Conservation (phyloP, 37 sponge, comb jelly and placozoan species). For the Diacarnus erythraeanus region DNA sequence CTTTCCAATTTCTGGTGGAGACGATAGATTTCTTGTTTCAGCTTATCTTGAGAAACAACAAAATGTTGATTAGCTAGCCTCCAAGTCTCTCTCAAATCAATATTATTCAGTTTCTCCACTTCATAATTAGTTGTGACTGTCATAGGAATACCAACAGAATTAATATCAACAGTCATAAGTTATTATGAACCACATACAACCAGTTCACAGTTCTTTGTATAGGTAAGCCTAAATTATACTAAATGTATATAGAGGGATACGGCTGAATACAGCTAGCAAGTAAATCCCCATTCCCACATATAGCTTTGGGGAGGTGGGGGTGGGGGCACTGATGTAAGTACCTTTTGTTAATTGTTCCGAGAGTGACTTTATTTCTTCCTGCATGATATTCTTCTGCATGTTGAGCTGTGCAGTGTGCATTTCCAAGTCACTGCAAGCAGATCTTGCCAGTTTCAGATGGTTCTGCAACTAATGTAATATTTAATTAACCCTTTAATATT, state of each 20-base stretch:
- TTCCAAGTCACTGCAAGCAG: constrained; percentile 58
- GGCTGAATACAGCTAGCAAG: neutral
- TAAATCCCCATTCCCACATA: neutral
- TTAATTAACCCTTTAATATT: neutral
- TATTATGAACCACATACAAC: too few species aligned
- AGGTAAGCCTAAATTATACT: too few species aligned
- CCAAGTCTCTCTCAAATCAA: constrained; percentile 52
- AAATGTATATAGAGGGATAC: too few species aligned
- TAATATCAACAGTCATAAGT: too few species aligned
- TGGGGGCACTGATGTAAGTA: neutral
- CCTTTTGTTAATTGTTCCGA: neutral
- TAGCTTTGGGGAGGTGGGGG: neutral
- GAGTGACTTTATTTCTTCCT: constrained; percentile 1
- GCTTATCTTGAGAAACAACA: constrained; percentile 52
- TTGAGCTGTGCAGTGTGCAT: constrained; percentile 55
- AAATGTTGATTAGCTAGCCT: constrained; percentile 69
- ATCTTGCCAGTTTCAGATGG: constrained; percentile 44
- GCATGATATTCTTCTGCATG: constrained; percentile 29
- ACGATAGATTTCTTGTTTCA: constrained; percentile 24
- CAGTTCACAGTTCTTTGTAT: too few species aligned
- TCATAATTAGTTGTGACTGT: constrained; percentile 9
- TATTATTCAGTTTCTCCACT: neutral
- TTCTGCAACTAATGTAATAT: constrained; percentile 33
- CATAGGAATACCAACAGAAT: too few species aligned
- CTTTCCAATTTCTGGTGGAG: constrained; percentile 12